phyloP scores from a whole-genome alignment of 2,113 vertebrate species.

The Vidua macroura region DNA sequence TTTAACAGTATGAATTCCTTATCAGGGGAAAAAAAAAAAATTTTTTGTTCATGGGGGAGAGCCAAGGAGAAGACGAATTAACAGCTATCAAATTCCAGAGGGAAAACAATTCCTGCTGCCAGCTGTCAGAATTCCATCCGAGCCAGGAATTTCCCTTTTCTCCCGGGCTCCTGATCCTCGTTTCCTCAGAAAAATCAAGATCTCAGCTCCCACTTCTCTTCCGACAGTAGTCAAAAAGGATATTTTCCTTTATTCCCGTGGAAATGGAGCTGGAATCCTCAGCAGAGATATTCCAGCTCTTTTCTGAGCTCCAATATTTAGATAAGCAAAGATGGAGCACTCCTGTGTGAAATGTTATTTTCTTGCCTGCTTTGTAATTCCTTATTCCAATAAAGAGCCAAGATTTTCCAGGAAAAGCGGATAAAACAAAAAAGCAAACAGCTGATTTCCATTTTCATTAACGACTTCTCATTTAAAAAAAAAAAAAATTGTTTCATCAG shows the following conservation, averaged over 20 bases:
- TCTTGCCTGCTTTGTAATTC: neutral
- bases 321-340: neutral
- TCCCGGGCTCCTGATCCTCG: neutral
- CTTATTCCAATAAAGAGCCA: neutral
- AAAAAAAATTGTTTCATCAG: neutral
- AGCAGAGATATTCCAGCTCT: neutral
- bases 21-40: constrained; percentile 43
- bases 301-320: neutral
- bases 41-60: constrained; percentile 11
- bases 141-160: constrained; percentile 22
- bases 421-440: neutral
- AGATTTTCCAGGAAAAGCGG: neutral
- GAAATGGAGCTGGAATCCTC: neutral
- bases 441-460: constrained; percentile 40
- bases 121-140: constrained; percentile 37
- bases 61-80: constrained; percentile 71
- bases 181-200: neutral
- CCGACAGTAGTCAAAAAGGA: neutral
- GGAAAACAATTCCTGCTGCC: constrained; percentile 54
- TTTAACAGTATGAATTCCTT: constrained; percentile 78
- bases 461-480: neutral
- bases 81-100: constrained; percentile 69
- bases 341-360: neutral
- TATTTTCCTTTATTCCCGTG: neutral
- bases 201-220: neutral